Percentiles rank a stretch among this genome's conserved stretches.
Evolutionary conservation across 2,113 vertebrate genomes (phyloP).

Genomic region (Paraplagusia blochii): DNA sequence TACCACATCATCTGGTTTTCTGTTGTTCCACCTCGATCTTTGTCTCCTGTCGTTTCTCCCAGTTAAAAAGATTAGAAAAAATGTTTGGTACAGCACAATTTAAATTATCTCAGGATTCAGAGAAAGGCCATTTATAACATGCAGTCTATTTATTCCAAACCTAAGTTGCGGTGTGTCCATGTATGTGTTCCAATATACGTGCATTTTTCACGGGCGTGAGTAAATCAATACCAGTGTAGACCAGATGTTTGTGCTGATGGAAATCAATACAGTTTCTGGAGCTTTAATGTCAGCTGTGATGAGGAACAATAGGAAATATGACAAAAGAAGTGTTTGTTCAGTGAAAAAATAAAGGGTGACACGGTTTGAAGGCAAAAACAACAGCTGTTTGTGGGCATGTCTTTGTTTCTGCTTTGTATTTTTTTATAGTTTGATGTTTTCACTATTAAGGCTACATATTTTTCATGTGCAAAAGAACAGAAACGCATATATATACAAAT

Average conservation of each 20-base stretch:
- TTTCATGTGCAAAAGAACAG: too few species aligned
- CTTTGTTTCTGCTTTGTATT: not conserved
- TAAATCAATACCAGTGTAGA: slow-evolving; percentile 58
- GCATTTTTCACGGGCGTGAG: slow-evolving; percentile 3
- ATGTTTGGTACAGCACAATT: slow-evolving; percentile 3
- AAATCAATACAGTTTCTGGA: slow-evolving; percentile 60
- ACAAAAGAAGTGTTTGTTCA: slow-evolving; percentile 2
- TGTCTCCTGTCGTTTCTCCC: too few species aligned
- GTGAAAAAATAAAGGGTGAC: not conserved
- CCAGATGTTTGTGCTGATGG: slow-evolving; percentile 50
- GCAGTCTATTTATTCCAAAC: slow-evolving; percentile 42
- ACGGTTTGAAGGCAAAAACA: not conserved
- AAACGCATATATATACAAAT: too few species aligned
- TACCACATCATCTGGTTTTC: too few species aligned
- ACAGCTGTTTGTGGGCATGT: not conserved
- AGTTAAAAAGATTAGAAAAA: not conserved
- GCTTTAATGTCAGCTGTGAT: slow-evolving; percentile 24
- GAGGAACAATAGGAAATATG: not conserved
- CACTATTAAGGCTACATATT: too few species aligned
- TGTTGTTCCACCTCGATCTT: too few species aligned
- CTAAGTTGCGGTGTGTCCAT: slow-evolving; percentile 29
- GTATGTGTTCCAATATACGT: slow-evolving; percentile 4
- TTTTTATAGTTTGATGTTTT: not conserved
- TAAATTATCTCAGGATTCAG: slow-evolving; percentile 15
- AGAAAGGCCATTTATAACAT: slow-evolving; percentile 27